Conservation (phyloP, 2,113 vertebrate species). For the Dascyllus trimaculatus region DNA sequence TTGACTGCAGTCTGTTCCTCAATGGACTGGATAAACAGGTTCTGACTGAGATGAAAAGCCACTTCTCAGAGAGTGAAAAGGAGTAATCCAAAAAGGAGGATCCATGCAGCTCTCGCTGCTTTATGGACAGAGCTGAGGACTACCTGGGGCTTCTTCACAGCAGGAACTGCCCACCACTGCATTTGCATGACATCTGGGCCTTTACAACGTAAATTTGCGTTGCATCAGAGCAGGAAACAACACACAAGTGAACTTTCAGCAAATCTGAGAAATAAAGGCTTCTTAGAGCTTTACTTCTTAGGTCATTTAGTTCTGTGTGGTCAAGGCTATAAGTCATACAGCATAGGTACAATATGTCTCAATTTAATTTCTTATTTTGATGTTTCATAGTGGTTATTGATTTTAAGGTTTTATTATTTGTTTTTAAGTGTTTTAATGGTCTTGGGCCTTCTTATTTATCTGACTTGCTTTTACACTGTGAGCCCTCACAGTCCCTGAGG, state of each 20-base stretch:
- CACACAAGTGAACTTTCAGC: not conserved
- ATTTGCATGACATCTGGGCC: slow-evolving; percentile 67
- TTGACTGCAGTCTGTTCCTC: not conserved
- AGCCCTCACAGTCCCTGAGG: no score
- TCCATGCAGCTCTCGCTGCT: slow-evolving; percentile 13
- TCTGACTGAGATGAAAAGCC: slow-evolving; percentile 25
- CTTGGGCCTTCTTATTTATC: no score
- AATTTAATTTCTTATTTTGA: not conserved
- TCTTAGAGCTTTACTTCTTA: not conserved
- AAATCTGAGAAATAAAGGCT: slow-evolving; percentile 4
- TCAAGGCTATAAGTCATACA: not conserved
- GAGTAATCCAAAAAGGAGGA: no score
- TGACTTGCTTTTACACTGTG: no score
- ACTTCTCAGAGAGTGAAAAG: slow-evolving; percentile 32
- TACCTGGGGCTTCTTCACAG: slow-evolving; percentile 19
- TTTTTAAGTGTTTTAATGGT: no score
- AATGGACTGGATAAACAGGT: slow-evolving; percentile 72
- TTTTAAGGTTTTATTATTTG: no score
- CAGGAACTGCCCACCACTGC: slow-evolving; percentile 13
- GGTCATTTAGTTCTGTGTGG: not conserved
- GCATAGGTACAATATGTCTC: no score
- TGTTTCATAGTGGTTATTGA: no score
- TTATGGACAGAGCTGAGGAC: slow-evolving; percentile 13
- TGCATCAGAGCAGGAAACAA: slow-evolving; percentile 4
- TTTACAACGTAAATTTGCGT: slow-evolving; percentile 62